A percentile compares a stretch with the other conserved stretches of the same genome.
These are phyloP conservation scores for Etheostoma spectabile DNA, from an alignment of 2,113 vertebrate species.

Conservation along the genomic window DNA sequence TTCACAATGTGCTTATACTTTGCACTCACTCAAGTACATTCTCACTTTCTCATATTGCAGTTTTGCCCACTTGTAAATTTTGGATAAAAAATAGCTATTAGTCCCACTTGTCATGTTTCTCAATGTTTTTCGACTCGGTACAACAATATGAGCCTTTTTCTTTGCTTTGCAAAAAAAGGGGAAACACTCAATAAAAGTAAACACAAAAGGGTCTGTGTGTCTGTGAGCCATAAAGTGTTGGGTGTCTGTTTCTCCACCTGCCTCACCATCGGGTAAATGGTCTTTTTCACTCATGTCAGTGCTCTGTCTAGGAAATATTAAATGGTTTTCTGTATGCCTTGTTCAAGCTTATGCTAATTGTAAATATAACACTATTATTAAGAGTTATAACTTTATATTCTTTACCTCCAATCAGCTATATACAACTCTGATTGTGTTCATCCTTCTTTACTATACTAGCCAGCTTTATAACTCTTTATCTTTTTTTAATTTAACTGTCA, in stretches of 20 bases:
- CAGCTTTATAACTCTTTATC: not conserved
- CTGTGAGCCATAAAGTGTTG: slow-evolving; percentile 30
- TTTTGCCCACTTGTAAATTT: slow-evolving; percentile 60
- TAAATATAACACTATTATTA: not conserved
- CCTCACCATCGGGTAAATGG: not conserved
- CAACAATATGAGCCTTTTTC: slow-evolving; percentile 19
- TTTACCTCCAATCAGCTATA: not conserved
- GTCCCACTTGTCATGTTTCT: slow-evolving; percentile 30
- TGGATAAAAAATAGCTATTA: slow-evolving; percentile 39
- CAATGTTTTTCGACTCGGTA: slow-evolving; percentile 19
- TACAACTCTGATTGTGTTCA: slow-evolving; percentile 4
- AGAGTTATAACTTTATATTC: not conserved
- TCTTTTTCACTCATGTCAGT: slow-evolving; percentile 6
- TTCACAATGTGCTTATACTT: slow-evolving; percentile 52
- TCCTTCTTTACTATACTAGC: not conserved
- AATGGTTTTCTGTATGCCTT: not conserved
- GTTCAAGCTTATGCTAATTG: not conserved
- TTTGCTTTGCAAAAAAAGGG: slow-evolving; percentile 10
- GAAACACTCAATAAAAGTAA: slow-evolving; percentile 40
- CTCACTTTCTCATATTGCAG: slow-evolving; percentile 63
- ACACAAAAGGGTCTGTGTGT: slow-evolving; percentile 18
- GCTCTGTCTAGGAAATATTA: not conserved
- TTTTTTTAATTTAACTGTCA: slow-evolving; percentile 12
- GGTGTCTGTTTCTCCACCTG: slow-evolving; percentile 33
- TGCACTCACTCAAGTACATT: slow-evolving; percentile 50